Evolutionary conservation across 2,888 invertebrate genomes (phyloP), one percentile per base, ranked within the genome.

Genomic region (Arrhopalites spinosus): DNA sequence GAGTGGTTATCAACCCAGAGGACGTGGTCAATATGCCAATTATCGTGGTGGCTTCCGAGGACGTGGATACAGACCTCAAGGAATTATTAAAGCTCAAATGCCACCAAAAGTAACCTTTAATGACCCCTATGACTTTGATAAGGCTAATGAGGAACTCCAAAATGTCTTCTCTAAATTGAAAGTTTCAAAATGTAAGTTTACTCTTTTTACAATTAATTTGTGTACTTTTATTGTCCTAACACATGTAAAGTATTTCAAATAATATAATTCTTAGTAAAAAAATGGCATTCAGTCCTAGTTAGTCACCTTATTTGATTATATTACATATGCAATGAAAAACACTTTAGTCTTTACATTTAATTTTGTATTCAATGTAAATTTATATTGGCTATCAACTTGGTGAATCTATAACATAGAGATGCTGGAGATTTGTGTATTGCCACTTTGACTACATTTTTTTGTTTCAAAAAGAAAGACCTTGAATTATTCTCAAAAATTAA

Each of bases 41-140:
- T 74, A 74, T 66, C 74, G 72, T 47, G 74, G 78, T n/a, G 78
- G 78, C 13, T 64, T 64, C 25, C 78, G 80, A 5, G 74, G 79
- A 43, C 17, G 78, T 23, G 75, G 78, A 15, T 74, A 67, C 53
- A 56, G 79, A 67, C 77, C 77, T 63, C 81, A 80, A 70, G 81
- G 81, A 73, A 77, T 80, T 73, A 77, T 76, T 43, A 75, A 77
- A 56, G 80, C 80, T 23, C 79, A 78, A 43, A 73, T 74, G 36
- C 77, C 78, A 17, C 75, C 78, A 17, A 80, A 81, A 75, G 79
- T 82, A 36, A 78, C 82, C n/a, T 98, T 97, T 86, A 96, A 96
- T 82, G 93, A 92, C 83, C 98, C 99, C 85, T 99, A 96, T 85
- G 99, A 99, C 87, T 99, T 99, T 86, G 98, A 99, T 87, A 94